Base-by-base conservation (phyloP, 2,113 vertebrate genomes). In the Osmerus eperlanus region DNA sequence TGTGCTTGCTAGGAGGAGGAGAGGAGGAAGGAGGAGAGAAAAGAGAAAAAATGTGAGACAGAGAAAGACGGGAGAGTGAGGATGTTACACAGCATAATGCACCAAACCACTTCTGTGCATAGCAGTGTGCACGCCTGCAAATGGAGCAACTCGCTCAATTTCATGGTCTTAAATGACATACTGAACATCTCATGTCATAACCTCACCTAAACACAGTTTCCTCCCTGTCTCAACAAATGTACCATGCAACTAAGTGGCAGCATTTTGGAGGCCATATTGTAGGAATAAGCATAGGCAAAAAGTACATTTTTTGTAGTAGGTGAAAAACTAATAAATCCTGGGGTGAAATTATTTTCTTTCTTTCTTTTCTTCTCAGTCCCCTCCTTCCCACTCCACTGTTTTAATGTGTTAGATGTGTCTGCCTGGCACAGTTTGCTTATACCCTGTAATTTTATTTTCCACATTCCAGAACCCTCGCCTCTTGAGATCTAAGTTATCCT, bases 91-190 rank as follows among this genome's bases (percentile, higher is more conserved):
- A 47, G 41, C 54, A 29, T 56, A 60, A 47, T 70, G 55, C 56
- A 70, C 68, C 32, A 56, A 14, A 23, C 12, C 55, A 70, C 54
- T 70, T 55, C 56, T 23, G 68, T 59, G 68, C 18, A 47, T 36
- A 70, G 29, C 68, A n/a, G 18, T 53, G 12, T 70, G 68, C 56
- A 25, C 47, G 56, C 23, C 56, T 19, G 28, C 19, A 61, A 61
- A 70, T 70, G 68, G 56, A 41, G 68, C 56, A 60, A 70, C n/a
- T 56, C 68, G 21, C 68, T 61, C 60, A 62, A 62, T 62, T 62
- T 62, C 25, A 62, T 62, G 60, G 60, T 62, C 25, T 14, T 29
- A 62, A 62, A 62, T 62, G 60, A 62, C 60, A 60, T 21, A 14
- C 14, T 13, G 14, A 62, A 62, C 60, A 29, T 62, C 60, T 62